Conservation (phyloP, 2,888 invertebrate genomes). For the Xestia c-nigrum region DNA sequence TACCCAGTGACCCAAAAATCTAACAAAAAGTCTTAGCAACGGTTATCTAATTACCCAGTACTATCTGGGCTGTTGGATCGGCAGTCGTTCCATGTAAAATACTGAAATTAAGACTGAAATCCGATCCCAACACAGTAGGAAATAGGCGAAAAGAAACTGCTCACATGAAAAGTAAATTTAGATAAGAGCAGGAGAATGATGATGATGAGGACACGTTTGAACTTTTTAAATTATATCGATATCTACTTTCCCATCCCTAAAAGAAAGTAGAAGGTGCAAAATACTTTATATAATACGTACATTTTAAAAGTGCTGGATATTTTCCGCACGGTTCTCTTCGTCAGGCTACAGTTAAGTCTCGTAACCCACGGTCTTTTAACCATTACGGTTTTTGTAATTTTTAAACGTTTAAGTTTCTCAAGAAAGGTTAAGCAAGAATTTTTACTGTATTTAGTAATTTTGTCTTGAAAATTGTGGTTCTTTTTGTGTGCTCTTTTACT, state of each 20-base stretch:
- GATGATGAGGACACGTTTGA: background rate
- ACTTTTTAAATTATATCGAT: constrained; percentile 8
- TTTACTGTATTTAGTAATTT: constrained; percentile 19
- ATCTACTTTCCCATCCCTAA: constrained; percentile 22
- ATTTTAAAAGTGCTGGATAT: constrained; percentile 64
- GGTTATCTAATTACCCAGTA: background rate
- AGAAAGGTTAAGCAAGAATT: constrained; percentile 24
- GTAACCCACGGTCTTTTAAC: constrained; percentile 46
- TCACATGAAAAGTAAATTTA: background rate
- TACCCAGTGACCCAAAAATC: background rate
- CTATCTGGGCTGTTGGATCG: background rate
- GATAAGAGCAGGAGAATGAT: background rate
- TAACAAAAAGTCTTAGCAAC: background rate
- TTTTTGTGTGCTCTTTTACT: background rate
- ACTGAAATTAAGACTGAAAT: background rate
- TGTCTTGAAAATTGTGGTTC: constrained; percentile 9
- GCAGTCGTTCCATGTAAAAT: background rate
- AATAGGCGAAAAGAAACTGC: background rate
- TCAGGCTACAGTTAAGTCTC: constrained; percentile 42
- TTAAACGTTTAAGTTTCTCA: constrained; percentile 51
- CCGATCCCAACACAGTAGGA: background rate
- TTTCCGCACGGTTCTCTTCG: constrained; percentile 56
- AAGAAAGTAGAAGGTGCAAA: constrained; percentile 61
- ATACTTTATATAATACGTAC: constrained; percentile 61
- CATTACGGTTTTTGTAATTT: constrained; percentile 48